These are phyloP conservation scores for Agrilus biguttatus DNA, from an alignment of 2,888 invertebrate species.

Conservation along the genomic window DNA sequence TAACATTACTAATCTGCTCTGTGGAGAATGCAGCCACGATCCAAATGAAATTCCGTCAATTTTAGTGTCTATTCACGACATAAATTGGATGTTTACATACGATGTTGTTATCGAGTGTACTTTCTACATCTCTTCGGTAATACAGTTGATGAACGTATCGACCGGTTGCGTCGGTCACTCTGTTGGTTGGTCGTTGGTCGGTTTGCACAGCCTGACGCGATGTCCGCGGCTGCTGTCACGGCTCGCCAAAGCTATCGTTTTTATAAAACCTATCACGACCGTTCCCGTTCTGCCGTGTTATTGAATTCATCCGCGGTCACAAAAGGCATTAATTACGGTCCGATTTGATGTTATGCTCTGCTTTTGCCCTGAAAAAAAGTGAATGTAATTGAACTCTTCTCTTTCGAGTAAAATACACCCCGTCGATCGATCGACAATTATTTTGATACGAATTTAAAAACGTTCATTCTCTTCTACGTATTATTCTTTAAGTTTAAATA, in stretches of 20 bases:
- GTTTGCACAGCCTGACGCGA: too few species aligned
- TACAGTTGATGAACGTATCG: constrained; percentile 24
- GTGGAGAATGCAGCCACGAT: constrained; percentile 1
- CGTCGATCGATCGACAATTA: too few species aligned
- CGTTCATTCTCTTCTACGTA: too few species aligned
- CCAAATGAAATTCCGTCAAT: constrained; percentile 1
- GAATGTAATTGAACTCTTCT: too few species aligned
- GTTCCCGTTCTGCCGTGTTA: constrained; percentile 21
- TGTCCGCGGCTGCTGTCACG: constrained; percentile 7
- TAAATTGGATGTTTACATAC: not conserved
- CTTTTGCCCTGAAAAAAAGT: too few species aligned
- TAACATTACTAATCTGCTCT: not conserved
- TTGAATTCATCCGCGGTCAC: constrained; percentile 24
- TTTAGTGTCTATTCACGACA: not conserved
- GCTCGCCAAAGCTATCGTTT: constrained; percentile 9
- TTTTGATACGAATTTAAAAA: too few species aligned
- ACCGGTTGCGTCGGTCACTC: constrained; percentile 17
- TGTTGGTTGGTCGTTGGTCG: not conserved
- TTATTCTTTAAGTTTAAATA: too few species aligned
- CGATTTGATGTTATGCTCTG: too few species aligned
- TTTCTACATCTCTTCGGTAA: constrained; percentile 21
- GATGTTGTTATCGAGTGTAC: constrained; percentile 14
- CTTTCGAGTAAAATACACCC: too few species aligned
- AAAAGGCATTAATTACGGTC: constrained; percentile 27
- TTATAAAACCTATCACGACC: constrained; percentile 16